phyloP scores from a whole-genome alignment of 2,797 vertebrate species.

The Artibeus lituratus region DNA sequence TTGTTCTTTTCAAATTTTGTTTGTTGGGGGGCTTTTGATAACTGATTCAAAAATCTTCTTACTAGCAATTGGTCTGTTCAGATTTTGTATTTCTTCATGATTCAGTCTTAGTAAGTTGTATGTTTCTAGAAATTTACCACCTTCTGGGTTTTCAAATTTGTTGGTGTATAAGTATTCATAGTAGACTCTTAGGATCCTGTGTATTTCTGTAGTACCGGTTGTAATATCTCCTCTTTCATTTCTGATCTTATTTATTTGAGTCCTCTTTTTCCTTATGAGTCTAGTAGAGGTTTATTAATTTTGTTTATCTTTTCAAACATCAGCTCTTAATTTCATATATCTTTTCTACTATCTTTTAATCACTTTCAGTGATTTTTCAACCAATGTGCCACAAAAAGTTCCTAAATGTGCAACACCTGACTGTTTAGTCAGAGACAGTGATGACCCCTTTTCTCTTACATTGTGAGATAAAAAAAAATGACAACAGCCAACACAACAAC shows the following conservation, averaged over 20 bases:
- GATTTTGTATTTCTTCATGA: background rate
- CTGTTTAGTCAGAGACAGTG: background rate
- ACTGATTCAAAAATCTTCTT: background rate
- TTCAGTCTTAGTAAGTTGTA: background rate
- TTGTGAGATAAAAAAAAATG: background rate
- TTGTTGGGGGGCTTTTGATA: background rate
- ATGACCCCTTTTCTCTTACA: background rate
- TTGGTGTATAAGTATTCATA: background rate
- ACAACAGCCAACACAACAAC: background rate
- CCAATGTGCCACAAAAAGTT: background rate
- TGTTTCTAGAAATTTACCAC: background rate
- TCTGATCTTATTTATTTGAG: background rate
- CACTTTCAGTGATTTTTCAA: background rate
- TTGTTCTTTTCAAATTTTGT: background rate
- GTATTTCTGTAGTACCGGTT: background rate
- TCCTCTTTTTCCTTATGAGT: background rate
- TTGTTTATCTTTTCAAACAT: background rate
- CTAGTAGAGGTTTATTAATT: background rate
- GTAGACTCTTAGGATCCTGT: background rate
- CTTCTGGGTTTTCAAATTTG: background rate
- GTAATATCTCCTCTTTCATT: background rate
- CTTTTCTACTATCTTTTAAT: background rate
- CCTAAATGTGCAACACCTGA: background rate
- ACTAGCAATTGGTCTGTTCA: background rate
- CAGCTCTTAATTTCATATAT: background rate